Base-by-base conservation (phyloP, 2,888 invertebrate genomes). In the Morpho deidamia region DNA sequence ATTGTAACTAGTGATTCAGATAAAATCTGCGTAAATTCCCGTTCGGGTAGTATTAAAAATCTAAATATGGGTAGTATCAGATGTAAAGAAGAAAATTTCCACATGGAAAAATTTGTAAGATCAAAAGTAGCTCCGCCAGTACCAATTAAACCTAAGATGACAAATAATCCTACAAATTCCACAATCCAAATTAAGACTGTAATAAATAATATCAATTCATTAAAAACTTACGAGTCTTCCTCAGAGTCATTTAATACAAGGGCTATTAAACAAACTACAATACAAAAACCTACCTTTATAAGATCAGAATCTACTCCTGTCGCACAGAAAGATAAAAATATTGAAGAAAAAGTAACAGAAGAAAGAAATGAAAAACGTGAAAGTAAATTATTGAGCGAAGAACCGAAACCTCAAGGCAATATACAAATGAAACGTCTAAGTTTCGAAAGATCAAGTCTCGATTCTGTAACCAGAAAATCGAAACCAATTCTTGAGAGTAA, bases 71-170 rank as follows among this genome's bases (percentile, higher is more conserved):
- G 72, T 39, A 78, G 38, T 8, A 54, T 40, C 38, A 47, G 71
- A 56, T 64, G 57, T 14, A 66, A 57, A 55, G 68, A 68, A 47
- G 64, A 65, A 41, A 53, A 58, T 44, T 11, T 57, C n/a, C 55
- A 51, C 35, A 53, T 56, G 11, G 47, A 59, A 42, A 80, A 76
- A 65, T 69, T 81, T 39, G 72, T 78, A 1, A 92, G 91, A 72
- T 75, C 90, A 7, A 89, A 88, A 73, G 54, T 80, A 56, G 93
- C 93, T 9, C 93, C 94, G 2, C 93, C 94, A 0, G 92, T 93
- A 58, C 93, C 94, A 39, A 85, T 82, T 0, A 93, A 93, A 79
- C 93, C 93, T 37, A 88, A 83, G 77, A 69, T 85, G 8, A 66
- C 78, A 37, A 78, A 72, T 59, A 74, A 80, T 53, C 69, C 81